Conservation (phyloP, 1,140 invertebrate species). For the Caerostris extrusa region DNA sequence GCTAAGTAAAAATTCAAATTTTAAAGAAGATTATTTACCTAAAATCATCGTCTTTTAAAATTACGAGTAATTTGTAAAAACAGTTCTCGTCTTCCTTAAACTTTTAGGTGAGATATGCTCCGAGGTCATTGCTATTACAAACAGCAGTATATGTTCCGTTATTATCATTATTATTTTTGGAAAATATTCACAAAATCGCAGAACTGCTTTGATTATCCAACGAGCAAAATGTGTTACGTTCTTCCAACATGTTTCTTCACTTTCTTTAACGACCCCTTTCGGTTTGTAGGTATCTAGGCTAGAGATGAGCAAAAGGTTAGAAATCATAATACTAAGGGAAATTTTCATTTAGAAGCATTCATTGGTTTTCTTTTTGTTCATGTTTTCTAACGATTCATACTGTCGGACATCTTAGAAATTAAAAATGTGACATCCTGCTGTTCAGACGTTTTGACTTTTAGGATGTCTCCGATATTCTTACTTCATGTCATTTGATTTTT, state of each 20-base stretch:
- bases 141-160: slow-evolving; percentile 14
- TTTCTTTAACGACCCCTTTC: slow-evolving; percentile 29
- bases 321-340: slow-evolving; percentile 31
- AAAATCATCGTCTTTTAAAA: slow-evolving; percentile 26
- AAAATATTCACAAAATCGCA: background rate
- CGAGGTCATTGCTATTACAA: slow-evolving; percentile 28
- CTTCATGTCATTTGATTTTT: too few species aligned
- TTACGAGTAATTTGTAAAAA: slow-evolving; percentile 40
- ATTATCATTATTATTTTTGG: background rate
- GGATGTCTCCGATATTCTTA: too few species aligned
- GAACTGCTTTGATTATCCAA: slow-evolving; percentile 18
- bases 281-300: slow-evolving; percentile 31
- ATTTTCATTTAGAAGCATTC: background rate
- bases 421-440: too few species aligned
- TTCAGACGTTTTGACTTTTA: too few species aligned
- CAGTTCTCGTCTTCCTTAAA: background rate
- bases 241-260: slow-evolving; percentile 37
- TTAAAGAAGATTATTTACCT: background rate
- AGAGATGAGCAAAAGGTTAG: slow-evolving; percentile 38
- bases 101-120: slow-evolving; percentile 5
- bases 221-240: slow-evolving; percentile 10
- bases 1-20: slow-evolving; percentile 33
- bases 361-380: background rate
- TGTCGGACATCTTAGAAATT: background rate
- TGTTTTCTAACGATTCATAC: background rate